These are phyloP conservation scores for Tinamus major DNA, from an alignment of 2,797 vertebrate species.

Conservation along the genomic window DNA sequence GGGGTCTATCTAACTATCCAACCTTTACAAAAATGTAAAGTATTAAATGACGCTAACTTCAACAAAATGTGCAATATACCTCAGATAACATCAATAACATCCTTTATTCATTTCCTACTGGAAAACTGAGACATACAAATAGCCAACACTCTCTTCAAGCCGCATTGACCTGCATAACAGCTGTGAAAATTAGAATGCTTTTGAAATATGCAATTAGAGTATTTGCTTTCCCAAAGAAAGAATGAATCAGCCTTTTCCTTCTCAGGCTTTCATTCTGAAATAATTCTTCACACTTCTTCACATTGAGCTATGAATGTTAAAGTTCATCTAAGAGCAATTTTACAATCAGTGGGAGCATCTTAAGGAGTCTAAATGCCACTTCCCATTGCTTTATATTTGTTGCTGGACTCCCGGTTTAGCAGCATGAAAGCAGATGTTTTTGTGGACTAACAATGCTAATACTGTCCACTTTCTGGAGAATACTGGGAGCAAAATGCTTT, in stretches of 20 bases:
- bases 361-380: background rate
- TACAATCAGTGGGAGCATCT: background rate
- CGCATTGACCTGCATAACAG: accelerated
- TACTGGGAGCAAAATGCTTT: background rate
- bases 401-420: background rate
- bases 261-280: background rate
- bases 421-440: background rate
- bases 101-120: background rate
- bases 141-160: background rate
- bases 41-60: background rate
- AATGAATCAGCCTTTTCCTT: slow-evolving; percentile 4
- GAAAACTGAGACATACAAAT: background rate
- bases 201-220: background rate
- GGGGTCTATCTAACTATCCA: background rate
- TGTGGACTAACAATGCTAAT: background rate
- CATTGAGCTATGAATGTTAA: background rate
- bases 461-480: background rate
- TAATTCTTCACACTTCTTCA: slow-evolving; percentile 6
- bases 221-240: slow-evolving; percentile 4
- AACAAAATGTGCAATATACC: background rate
- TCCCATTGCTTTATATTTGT: background rate
- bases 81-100: background rate
- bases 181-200: slow-evolving; percentile 20
- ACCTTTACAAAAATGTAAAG: background rate
- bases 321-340: background rate